These are phyloP conservation scores for Marasmarcha lunaedactyla DNA, from an alignment of 2,888 invertebrate species.

Conservation along the genomic window DNA sequence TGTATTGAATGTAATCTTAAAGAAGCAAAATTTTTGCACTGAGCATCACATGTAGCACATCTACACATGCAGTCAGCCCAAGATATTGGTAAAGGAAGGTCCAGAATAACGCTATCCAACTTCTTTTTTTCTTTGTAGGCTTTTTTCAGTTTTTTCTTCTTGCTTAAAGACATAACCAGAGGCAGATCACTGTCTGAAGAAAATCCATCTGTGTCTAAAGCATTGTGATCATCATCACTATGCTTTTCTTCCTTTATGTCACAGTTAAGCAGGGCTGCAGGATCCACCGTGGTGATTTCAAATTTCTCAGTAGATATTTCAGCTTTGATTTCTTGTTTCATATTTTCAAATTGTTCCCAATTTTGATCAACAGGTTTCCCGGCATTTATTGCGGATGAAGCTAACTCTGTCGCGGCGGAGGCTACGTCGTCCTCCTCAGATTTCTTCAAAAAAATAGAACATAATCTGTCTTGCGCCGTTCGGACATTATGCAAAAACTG, in stretches of 20 bases:
- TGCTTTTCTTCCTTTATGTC: slow-evolving; percentile 30
- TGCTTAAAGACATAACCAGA: slow-evolving; percentile 26
- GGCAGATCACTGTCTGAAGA: slow-evolving; percentile 45
- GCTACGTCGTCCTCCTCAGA: slow-evolving; percentile 9
- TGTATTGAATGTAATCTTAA: slow-evolving; percentile 47
- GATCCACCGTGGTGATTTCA: slow-evolving; percentile 8
- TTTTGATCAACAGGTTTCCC: slow-evolving; percentile 42
- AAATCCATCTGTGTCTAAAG: slow-evolving; percentile 17
- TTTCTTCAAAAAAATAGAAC: slow-evolving; percentile 26
- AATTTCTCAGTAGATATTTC: slow-evolving; percentile 17
- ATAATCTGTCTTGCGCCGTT: slow-evolving; percentile 41
- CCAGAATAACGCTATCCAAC: slow-evolving; percentile 1
- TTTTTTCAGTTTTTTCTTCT: slow-evolving; percentile 30
- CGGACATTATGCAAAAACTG: slow-evolving; percentile 44
- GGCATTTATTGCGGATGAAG: slow-evolving; percentile 11
- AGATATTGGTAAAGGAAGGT: slow-evolving; percentile 19
- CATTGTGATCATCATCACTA: slow-evolving; percentile 23
- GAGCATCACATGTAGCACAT: slow-evolving; percentile 50
- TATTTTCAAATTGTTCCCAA: slow-evolving; percentile 41
- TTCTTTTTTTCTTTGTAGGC: slow-evolving; percentile 12
- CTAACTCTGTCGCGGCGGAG: slow-evolving; percentile 2
- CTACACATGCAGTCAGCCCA: slow-evolving; percentile 52
- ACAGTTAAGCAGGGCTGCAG: slow-evolving; percentile 7
- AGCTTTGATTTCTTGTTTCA: slow-evolving; percentile 36
- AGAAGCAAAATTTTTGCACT: slow-evolving; percentile 43